Conservation (phyloP, 2,888 invertebrate genomes). For the Rhaphigaster nebulosa region DNA sequence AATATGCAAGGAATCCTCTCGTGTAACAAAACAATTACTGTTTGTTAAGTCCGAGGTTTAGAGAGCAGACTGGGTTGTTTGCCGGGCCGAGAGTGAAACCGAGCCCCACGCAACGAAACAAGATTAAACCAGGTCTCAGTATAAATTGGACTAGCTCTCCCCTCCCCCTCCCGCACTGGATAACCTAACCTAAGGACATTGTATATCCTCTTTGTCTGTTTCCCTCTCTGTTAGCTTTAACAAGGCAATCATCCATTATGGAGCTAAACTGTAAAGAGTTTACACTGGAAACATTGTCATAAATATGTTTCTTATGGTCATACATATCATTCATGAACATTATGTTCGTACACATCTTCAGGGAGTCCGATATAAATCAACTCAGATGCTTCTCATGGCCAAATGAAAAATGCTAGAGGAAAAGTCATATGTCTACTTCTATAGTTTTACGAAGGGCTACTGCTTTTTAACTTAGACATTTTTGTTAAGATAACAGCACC, state of each 20-base stretch:
- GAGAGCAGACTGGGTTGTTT: background rate
- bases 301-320: background rate
- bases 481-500: too few relatives aligned
- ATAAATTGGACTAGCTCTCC: background rate
- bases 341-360: too few relatives aligned
- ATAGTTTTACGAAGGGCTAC: too few relatives aligned
- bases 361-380: too few relatives aligned
- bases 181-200: slow-evolving; percentile 1
- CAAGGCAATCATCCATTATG: background rate
- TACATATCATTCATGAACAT: too few relatives aligned
- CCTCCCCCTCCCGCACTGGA: background rate
- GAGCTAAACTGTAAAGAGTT: background rate
- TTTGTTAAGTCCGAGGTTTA: background rate
- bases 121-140: slow-evolving; percentile 15
- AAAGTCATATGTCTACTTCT: too few relatives aligned
- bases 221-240: background rate
- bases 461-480: too few relatives aligned
- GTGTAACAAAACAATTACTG: background rate
- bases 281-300: background rate
- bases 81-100: slow-evolving; percentile 2
- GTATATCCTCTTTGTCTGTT: background rate
- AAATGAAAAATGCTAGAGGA: too few relatives aligned
- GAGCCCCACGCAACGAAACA: background rate
- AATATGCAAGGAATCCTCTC: background rate
- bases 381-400: too few relatives aligned